Evolutionary conservation across 2,113 vertebrate genomes (phyloP), one percentile per base, ranked within the genome.

Genomic region (Onychostruthus taczanowskii): DNA sequence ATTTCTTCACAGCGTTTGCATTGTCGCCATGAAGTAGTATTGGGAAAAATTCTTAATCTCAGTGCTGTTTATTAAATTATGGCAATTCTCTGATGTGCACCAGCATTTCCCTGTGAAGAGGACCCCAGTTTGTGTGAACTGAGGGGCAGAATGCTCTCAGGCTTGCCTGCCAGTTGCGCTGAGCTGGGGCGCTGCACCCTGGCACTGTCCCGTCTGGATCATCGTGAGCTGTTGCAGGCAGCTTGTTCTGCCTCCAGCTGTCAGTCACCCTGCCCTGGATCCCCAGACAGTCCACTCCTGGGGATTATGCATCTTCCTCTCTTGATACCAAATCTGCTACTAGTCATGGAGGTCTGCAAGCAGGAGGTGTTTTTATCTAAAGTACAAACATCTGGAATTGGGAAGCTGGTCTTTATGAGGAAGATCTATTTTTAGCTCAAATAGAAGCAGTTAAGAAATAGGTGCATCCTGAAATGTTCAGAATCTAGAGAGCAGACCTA

Each of bases 121-220:
- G 69, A 55, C 15, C 8, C 30, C 47, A 16, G 19, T 63, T 62
- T 77, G 63, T 28, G 15, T 28, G 68, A 77, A 26, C 35, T 52
- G 47, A 50, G n/a, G 69, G 70, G 30, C 61, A 84, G 52, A 64
- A 52, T 6, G 22, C 28, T 88, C 68, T 88, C 59, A 35, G 39
- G 59, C 66, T 87, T 63, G 59, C 58, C 23, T 75, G 22, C 18
- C 28, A 11, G 56, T 68, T 1, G 12, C 35, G 2, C 53, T 18
- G 58, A 73, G 41, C 66, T 55, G 26, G 11, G 77, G 31, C 0
- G 0, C 35, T 72, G 72, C 31, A 22, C 30, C 23, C 44, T 62
- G 0, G 1, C 46, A 11, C 0, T 1, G 19, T 68, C 33, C 31
- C 0, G 0, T 35, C 52, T 5, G 12, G 47, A 74, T 70, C 47